Conservation (phyloP, 1,140 invertebrate species). For the Temnothorax nylanderi region DNA sequence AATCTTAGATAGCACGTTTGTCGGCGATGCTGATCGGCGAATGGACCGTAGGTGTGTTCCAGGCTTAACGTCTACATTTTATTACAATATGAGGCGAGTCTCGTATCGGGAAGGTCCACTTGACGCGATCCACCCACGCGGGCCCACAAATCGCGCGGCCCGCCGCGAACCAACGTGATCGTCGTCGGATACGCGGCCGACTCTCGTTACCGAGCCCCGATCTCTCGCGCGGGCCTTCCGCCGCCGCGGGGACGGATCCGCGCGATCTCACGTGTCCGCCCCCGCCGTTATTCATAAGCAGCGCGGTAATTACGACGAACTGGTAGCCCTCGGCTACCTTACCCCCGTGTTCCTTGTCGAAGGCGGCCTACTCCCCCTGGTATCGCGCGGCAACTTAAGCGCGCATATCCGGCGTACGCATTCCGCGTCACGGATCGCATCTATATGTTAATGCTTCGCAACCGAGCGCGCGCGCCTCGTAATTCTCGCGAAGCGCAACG, state of each 20-base stretch:
- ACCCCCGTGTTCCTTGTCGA: conserved; percentile 18
- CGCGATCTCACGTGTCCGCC: conserved; percentile 56
- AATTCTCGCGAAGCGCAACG: conserved; percentile 67
- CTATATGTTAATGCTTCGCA: conserved; percentile 81
- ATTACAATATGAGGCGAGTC: conserved; percentile 14
- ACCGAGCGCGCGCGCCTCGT: conserved; percentile 68
- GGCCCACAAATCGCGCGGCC: conserved; percentile 6
- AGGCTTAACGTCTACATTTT: conserved; percentile 15
- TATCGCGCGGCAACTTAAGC: conserved; percentile 56
- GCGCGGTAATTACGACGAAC: conserved; percentile 62
- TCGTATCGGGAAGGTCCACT: conserved; percentile 27
- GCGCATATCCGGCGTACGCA: conserved; percentile 65
- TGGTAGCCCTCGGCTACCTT: conserved; percentile 59
- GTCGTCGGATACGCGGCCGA: conserved; percentile 17
- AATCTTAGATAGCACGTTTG: conserved; percentile 10
- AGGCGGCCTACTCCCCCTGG: background rate
- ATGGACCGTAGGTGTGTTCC: background rate
- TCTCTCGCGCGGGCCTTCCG: conserved; percentile 32
- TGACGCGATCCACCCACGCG: conserved; percentile 51
- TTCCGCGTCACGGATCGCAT: conserved; percentile 80
- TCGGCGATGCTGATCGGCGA: background rate
- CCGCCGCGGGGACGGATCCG: conserved; percentile 43
- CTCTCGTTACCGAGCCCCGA: conserved; percentile 46
- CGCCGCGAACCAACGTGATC: conserved; percentile 24
- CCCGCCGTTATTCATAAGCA: conserved; percentile 67